Conservation (phyloP, 2,888 invertebrate species). For the Galeopsomyia nigrocyanea region DNA sequence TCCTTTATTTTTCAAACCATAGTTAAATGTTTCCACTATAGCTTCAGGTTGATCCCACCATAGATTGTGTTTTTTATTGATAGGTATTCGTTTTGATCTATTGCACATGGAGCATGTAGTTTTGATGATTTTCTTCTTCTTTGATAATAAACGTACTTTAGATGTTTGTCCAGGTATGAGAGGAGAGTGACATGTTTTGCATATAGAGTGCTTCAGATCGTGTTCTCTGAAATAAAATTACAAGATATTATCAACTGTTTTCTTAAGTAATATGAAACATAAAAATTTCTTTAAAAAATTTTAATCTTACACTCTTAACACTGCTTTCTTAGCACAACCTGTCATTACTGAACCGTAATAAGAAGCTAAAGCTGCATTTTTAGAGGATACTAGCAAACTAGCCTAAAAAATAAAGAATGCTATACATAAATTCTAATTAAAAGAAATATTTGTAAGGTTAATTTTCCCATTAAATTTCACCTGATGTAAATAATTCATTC, state of each 20-base stretch:
- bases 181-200: slow-evolving; percentile 73
- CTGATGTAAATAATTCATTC: slow-evolving; percentile 80
- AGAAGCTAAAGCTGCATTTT: slow-evolving; percentile 68
- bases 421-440: slow-evolving; percentile 22
- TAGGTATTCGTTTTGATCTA: slow-evolving; percentile 64
- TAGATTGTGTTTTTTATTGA: slow-evolving; percentile 67
- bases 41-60: slow-evolving; percentile 73
- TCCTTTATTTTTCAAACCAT: slow-evolving; percentile 54
- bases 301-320: slow-evolving; percentile 72
- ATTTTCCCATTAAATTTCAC: slow-evolving; percentile 59
- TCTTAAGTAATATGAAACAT: not conserved
- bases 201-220: slow-evolving; percentile 74
- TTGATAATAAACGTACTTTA: slow-evolving; percentile 70
- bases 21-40: slow-evolving; percentile 70
- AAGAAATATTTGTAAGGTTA: slow-evolving; percentile 42
- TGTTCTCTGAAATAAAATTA: slow-evolving; percentile 70
- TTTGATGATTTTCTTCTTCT: slow-evolving; percentile 68
- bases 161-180: slow-evolving; percentile 72
- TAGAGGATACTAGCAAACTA: slow-evolving; percentile 70
- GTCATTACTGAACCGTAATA: slow-evolving; percentile 73
- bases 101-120: slow-evolving; percentile 70
- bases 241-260: not conserved
- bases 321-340: slow-evolving; percentile 74
- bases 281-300: not conserved
- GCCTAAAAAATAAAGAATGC: slow-evolving; percentile 67